Conservation (phyloP, 2,797 vertebrate genomes). For the Siniperca obscura region DNA sequence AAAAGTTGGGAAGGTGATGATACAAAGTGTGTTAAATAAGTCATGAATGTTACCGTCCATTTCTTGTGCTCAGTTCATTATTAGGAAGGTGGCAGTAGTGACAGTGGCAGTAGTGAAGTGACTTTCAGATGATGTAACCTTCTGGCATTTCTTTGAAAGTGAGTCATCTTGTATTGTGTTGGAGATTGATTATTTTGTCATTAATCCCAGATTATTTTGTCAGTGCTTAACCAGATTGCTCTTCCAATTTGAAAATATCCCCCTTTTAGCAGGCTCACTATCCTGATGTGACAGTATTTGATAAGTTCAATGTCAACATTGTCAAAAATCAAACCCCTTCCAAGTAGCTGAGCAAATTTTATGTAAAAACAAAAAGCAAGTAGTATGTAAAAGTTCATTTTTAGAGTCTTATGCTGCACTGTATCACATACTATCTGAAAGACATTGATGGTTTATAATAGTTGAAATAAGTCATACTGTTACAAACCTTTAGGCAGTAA, state of each 20-base stretch:
- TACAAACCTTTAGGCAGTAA: neutral
- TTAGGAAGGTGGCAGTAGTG: neutral
- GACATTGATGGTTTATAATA: neutral
- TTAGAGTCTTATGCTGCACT: neutral
- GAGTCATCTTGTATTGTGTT: neutral
- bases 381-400: neutral
- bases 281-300: neutral
- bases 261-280: neutral
- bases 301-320: neutral
- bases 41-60: neutral
- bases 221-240: neutral
- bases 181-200: neutral
- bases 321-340: neutral
- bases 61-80: neutral
- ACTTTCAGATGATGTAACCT: neutral
- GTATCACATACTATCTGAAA: neutral
- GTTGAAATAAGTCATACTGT: neutral
- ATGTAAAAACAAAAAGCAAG: neutral
- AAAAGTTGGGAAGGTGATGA: neutral
- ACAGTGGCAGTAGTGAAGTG: too few relatives aligned
- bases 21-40: neutral
- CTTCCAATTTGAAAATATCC: neutral
- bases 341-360: neutral
- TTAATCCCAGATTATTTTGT: neutral
- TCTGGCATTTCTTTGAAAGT: neutral